These are phyloP conservation scores for Eublepharis macularius DNA, from an alignment of 2,113 vertebrate species.

Conservation along the genomic window DNA sequence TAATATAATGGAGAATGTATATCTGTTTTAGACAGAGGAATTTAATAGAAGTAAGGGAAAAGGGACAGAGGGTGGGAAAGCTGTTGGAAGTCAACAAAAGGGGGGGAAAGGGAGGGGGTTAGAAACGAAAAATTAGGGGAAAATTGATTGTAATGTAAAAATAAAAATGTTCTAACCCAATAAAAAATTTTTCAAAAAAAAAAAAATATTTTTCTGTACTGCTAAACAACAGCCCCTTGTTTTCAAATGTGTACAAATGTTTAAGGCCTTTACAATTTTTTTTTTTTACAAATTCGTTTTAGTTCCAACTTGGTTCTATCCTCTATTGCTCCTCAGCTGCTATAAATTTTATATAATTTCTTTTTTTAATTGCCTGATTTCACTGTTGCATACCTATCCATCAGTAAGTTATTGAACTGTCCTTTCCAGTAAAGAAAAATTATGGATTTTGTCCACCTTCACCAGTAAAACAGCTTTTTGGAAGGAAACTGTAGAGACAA, in stretches of 20 bases:
- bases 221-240: background rate
- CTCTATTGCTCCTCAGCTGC: background rate
- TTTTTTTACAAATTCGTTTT: background rate
- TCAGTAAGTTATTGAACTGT: background rate
- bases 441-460: background rate
- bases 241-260: background rate
- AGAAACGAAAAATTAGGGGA: no score
- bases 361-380: background rate
- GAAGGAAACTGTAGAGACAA: background rate
- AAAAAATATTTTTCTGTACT: background rate
- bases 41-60: no score
- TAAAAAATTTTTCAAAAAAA: no score
- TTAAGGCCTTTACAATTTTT: background rate
- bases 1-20: no score
- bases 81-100: no score
- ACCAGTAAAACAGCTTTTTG: background rate
- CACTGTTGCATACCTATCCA: background rate
- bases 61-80: no score
- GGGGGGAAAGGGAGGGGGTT: no score
- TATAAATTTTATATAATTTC: slow-evolving; percentile 25
- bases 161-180: no score
- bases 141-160: no score
- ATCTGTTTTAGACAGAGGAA: no score
- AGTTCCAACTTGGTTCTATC: background rate
- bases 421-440: slow-evolving; percentile 22